Percentiles rank a stretch among this genome's conserved stretches.
These are phyloP conservation scores for Sicus ferrugineus DNA, from an alignment of 2,888 invertebrate genomes.

Conservation along the genomic window DNA sequence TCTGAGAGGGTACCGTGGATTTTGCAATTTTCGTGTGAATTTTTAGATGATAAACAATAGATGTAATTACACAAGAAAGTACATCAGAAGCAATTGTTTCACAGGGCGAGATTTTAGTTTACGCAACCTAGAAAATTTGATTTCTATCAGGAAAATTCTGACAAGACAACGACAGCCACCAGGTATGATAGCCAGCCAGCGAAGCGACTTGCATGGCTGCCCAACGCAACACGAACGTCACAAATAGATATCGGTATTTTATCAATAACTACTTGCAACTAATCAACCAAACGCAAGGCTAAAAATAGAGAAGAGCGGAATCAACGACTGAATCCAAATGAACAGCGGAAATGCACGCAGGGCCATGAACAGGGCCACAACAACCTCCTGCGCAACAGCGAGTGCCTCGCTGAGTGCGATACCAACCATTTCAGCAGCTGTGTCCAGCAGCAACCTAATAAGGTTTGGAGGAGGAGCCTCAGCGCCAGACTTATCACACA, in stretches of 20 bases:
- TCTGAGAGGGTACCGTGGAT: neutral
- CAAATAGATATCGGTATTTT: neutral
- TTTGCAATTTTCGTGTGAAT: neutral
- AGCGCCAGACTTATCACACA: conserved; percentile 14
- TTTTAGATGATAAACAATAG: neutral
- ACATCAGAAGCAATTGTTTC: neutral
- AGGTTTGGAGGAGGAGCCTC: neutral
- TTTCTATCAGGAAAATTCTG: neutral
- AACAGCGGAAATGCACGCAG: conserved; percentile 3
- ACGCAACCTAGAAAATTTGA: neutral
- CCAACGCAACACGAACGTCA: neutral
- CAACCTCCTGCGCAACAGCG: conserved; percentile 18
- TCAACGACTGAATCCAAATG: neutral
- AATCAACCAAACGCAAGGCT: conserved; percentile 18
- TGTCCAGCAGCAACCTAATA: conserved; percentile 40
- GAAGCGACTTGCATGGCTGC: neutral
- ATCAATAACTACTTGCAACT: conserved; percentile 23
- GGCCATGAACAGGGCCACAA: neutral
- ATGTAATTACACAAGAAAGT: neutral
- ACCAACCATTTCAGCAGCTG: conserved; percentile 49
- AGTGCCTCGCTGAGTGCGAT: conserved; percentile 34
- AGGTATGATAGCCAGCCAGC: conserved; percentile 1
- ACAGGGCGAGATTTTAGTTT: neutral
- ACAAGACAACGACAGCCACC: neutral
- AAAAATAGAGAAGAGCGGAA: neutral